Evolutionary conservation across 2,113 vertebrate species (phyloP), one percentile per base, ranked within the genome.

Genomic region (Ctenomys sociabilis): DNA sequence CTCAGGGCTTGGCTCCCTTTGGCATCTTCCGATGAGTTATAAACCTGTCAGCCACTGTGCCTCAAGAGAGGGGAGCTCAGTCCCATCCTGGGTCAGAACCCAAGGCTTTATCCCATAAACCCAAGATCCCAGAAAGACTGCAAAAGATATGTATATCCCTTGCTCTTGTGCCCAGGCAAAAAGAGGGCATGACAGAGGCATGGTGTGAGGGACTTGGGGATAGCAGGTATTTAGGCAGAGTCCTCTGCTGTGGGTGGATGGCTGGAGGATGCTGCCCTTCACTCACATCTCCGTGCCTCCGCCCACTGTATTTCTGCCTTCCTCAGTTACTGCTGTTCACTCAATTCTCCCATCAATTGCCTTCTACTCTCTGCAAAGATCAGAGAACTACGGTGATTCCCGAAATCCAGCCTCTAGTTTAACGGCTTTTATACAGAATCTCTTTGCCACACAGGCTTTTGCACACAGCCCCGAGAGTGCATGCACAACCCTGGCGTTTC

Each of bases 181-280:
- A 73, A 35, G 28, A 40, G 1, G 17, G 63, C 22, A 4, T 1
- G 8, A 16, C 1, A 5, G 24, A 35, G 40, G 24, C 40, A 9
- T 0, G 5, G 72, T 28, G 5, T 2, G 4, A 28, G 40, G 37
- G 5, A 45, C 24, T 7, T 1, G 3, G 24, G 30, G 40, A 17
- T n/a, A 24, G 14, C 0, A 12, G 13, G 14, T 63, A 16, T 24
- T 14, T 7, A 1, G 52, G 84, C 45, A 68, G 12, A 54, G 37
- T 26, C 14, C 40, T 2, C 63, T 30, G 64, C 72, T 40, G 13
- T 12, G 52, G 0, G 3, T 5, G 35, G 21, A 7, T 10, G 72
- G 70, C 40, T 43, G 28, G 35, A 13, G 43, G 57, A 26, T 9
- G 0, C 2, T 13, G 26, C 3, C 45, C 22, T 72, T 57, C 1